A percentile compares a stretch with the other conserved stretches of the same genome.
These are phyloP conservation scores for Mesitornis unicolor DNA, from an alignment of 2,113 vertebrate genomes.

Conservation along the genomic window DNA sequence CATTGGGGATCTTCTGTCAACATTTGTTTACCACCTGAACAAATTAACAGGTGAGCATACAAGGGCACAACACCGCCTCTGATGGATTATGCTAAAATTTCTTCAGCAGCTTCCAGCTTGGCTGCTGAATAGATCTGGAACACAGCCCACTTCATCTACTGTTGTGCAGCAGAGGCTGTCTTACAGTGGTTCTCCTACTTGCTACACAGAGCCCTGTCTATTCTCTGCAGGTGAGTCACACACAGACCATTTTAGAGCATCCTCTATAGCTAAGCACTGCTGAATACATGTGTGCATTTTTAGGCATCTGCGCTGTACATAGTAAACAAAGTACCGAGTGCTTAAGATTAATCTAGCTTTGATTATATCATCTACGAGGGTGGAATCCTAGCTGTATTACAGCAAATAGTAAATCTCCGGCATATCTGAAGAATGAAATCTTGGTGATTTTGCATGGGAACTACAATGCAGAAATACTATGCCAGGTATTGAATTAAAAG, in stretches of 20 bases:
- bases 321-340: neutral
- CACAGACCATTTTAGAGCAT: neutral
- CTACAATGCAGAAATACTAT: neutral
- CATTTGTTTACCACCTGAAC: neutral
- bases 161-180: neutral
- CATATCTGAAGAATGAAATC: neutral
- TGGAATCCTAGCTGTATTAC: neutral
- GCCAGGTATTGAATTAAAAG: neutral
- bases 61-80: neutral
- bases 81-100: neutral
- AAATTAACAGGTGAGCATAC: neutral
- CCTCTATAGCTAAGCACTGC: neutral
- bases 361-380: neutral
- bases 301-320: neutral
- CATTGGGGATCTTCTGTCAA: neutral
- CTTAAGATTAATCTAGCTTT: neutral
- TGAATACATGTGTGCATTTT: fast-evolving
- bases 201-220: neutral
- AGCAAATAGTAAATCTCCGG: neutral
- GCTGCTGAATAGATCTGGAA: neutral
- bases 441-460: neutral
- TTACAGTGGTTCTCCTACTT: neutral
- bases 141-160: neutral
- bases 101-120: neutral
- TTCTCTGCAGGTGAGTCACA: neutral